These are phyloP conservation scores for Sylvilagus floridanus DNA, from an alignment of 2,797 vertebrate species.

Conservation along the genomic window DNA sequence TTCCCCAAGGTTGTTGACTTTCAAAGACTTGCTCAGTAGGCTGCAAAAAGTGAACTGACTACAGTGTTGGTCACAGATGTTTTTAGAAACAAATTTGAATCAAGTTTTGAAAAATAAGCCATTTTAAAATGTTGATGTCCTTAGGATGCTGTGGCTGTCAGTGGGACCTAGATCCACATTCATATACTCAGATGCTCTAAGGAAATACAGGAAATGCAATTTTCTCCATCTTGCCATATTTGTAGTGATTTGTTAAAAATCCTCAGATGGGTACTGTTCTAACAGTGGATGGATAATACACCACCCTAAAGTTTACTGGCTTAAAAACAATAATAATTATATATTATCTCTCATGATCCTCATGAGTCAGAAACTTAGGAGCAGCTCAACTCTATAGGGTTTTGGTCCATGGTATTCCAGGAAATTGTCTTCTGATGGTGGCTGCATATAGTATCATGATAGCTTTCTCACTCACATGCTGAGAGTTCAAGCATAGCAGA, in stretches of 20 bases:
- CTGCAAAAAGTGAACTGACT: background rate
- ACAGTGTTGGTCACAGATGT: background rate
- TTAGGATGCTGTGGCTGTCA: background rate
- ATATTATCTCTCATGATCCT: background rate
- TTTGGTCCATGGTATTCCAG: background rate
- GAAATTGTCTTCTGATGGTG: background rate
- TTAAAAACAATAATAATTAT: background rate
- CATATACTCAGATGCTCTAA: background rate
- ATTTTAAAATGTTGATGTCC: background rate
- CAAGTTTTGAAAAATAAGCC: background rate
- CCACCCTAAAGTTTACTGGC: background rate
- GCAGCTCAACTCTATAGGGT: background rate
- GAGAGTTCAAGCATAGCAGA: background rate
- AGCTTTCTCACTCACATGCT: background rate
- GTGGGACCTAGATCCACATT: background rate
- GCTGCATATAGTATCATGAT: background rate
- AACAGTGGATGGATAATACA: background rate
- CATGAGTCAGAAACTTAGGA: background rate
- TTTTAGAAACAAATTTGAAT: conserved; percentile 9
- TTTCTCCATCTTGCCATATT: background rate
- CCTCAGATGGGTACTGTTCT: background rate
- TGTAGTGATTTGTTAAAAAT: background rate
- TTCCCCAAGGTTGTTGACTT: background rate
- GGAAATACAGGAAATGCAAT: background rate
- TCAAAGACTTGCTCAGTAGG: background rate